A percentile compares a stretch with the other conserved stretches of the same genome.
These are phyloP conservation scores for Jacana jacana DNA, from an alignment of 2,113 vertebrate species.

Conservation along the genomic window DNA sequence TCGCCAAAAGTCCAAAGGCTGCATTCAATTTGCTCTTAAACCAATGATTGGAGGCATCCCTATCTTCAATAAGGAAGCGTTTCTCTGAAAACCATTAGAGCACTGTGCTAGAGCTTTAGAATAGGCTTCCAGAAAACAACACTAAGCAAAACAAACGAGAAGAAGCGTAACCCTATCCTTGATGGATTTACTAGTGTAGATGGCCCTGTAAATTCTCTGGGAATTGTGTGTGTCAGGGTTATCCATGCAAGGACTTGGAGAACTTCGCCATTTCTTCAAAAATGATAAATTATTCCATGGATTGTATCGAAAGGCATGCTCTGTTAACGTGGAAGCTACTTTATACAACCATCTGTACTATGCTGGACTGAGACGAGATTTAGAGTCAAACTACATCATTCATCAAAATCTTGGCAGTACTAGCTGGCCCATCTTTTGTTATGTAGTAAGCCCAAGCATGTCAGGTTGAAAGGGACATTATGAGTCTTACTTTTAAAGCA, in stretches of 20 bases:
- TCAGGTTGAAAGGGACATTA: background rate
- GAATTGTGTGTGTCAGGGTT: background rate
- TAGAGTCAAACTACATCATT: background rate
- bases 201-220: background rate
- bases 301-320: background rate
- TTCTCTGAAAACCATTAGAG: constrained; percentile 8
- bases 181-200: background rate
- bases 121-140: background rate
- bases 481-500: background rate
- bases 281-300: background rate
- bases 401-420: background rate
- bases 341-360: background rate
- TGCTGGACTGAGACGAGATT: background rate
- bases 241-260: background rate
- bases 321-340: background rate
- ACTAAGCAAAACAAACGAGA: background rate
- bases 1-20: constrained; percentile 40
- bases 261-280: background rate
- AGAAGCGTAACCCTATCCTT: background rate
- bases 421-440: background rate
- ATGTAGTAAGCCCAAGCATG: background rate
- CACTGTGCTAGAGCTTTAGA: background rate
- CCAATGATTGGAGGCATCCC: constrained; percentile 12
- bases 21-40: constrained; percentile 42
- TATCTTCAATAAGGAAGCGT: constrained; percentile 11